phyloP scores from a whole-genome alignment of 2,888 invertebrate genomes.

The Aquatica leii region DNA sequence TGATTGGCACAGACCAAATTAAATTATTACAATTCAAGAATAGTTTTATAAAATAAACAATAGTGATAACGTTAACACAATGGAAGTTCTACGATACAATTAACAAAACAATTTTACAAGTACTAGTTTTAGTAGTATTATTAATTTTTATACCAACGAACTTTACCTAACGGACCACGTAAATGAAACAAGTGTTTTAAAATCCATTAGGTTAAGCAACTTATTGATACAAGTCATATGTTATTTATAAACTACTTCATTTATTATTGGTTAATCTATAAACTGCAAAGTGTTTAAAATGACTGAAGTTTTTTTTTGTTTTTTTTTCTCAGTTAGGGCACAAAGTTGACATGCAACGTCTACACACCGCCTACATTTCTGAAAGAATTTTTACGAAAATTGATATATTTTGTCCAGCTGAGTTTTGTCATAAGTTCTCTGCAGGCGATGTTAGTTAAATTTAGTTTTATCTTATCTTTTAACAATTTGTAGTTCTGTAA shows the following conservation, averaged over 20 bases:
- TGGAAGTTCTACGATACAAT: too few species aligned
- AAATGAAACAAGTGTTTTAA: conserved; percentile 7
- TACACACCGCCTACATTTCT: conserved; percentile 28
- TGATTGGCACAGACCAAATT: neutral
- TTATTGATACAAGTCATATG: conserved; percentile 20
- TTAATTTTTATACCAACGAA: conserved; percentile 7
- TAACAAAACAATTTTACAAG: conserved; percentile 15
- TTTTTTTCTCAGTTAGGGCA: too few species aligned
- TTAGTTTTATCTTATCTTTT: conserved; percentile 15
- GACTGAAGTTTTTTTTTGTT: conserved; percentile 18
- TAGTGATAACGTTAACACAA: too few species aligned
- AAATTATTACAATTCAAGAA: neutral
- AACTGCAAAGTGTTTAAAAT: conserved; percentile 28
- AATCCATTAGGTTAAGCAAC: conserved; percentile 23
- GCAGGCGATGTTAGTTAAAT: conserved; percentile 27
- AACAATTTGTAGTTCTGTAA: conserved; percentile 40
- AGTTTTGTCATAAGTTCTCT: conserved; percentile 1
- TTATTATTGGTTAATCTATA: conserved; percentile 29
- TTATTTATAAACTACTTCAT: conserved; percentile 26
- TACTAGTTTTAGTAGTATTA: conserved; percentile 16
- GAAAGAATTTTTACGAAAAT: neutral
- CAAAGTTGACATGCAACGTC: conserved; percentile 23
- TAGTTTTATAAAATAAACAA: too few species aligned
- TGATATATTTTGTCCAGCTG: conserved; percentile 3
- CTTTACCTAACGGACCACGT: conserved; percentile 20